Percentiles rank a stretch among this genome's conserved stretches.
phyloP scores from a whole-genome alignment of 2,797 vertebrate genomes.

The Spondyliosoma cantharus region DNA sequence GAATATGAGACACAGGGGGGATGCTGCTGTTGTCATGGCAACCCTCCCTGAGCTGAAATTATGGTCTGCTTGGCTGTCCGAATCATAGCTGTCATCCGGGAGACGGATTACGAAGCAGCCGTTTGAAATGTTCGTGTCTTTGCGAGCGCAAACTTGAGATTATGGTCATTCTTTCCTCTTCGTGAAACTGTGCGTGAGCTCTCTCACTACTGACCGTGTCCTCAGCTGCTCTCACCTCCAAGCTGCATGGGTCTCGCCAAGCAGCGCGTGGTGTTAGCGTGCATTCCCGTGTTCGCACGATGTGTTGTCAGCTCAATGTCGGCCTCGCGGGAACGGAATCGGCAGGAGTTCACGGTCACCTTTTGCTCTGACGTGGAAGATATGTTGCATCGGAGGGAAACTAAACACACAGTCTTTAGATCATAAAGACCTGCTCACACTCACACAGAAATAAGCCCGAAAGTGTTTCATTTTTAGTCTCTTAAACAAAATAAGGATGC shows the following conservation, averaged over 20 bases:
- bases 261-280: not conserved
- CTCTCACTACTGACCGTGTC: not conserved
- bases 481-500: not conserved
- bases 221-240: not conserved
- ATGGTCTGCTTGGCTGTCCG: constrained; percentile 26
- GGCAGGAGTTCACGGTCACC: constrained; percentile 24
- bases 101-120: constrained; percentile 22
- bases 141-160: not conserved
- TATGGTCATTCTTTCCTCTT: constrained; percentile 1
- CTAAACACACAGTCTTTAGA: constrained; percentile 10
- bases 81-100: constrained; percentile 2
- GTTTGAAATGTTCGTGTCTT: constrained; percentile 10
- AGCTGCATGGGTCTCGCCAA: not conserved
- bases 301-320: constrained; percentile 7
- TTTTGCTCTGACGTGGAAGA: not conserved
- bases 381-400: not conserved
- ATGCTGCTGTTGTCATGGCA: constrained; percentile 41
- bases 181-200: not conserved
- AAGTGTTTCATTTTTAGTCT: not conserved
- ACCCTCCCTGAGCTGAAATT: constrained; percentile 16
- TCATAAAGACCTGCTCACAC: not conserved
- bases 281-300: not conserved
- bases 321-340: constrained; percentile 24
- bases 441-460: not conserved
- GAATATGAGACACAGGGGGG: not conserved